phyloP scores from a whole-genome alignment of 2,888 invertebrate genomes.

The Callimorpha dominula region DNA sequence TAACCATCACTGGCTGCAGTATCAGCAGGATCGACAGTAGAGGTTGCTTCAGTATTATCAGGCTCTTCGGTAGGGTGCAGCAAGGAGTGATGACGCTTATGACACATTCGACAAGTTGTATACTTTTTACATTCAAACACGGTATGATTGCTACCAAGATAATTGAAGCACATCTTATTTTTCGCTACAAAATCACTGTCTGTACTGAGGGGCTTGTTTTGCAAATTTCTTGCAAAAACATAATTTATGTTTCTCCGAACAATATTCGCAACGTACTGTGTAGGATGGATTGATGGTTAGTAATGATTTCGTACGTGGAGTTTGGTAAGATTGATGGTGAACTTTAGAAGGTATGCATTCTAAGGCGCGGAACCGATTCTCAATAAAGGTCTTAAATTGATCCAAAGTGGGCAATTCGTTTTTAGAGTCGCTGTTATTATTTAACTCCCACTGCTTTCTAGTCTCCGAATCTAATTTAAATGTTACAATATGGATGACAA shows the following conservation, averaged over 20 bases:
- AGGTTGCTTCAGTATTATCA: neutral
- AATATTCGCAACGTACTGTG: constrained; percentile 34
- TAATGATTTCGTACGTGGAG: constrained; percentile 8
- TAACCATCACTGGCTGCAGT: constrained; percentile 7
- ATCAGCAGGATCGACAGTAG: constrained; percentile 7
- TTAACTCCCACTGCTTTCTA: constrained; percentile 39
- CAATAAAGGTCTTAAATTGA: constrained; percentile 10
- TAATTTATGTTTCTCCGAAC: constrained; percentile 39
- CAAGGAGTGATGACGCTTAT: constrained; percentile 20
- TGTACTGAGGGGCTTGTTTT: neutral
- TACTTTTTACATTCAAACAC: neutral
- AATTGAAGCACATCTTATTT: constrained; percentile 6
- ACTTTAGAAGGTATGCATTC: constrained; percentile 9
- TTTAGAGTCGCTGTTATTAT: constrained; percentile 20
- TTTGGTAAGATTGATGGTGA: constrained; percentile 9
- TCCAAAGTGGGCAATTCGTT: constrained; percentile 42
- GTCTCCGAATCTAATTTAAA: constrained; percentile 41
- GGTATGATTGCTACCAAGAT: neutral
- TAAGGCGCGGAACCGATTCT: constrained; percentile 8
- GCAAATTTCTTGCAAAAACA: constrained; percentile 3
- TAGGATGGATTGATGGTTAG: constrained; percentile 9
- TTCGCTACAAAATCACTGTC: constrained; percentile 2
- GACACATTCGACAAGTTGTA: constrained; percentile 16
- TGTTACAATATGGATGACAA: constrained; percentile 31
- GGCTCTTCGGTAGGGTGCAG: constrained; percentile 13